phyloP scores from a whole-genome alignment of 2,888 invertebrate species.

The Andrena haemorrhoa region DNA sequence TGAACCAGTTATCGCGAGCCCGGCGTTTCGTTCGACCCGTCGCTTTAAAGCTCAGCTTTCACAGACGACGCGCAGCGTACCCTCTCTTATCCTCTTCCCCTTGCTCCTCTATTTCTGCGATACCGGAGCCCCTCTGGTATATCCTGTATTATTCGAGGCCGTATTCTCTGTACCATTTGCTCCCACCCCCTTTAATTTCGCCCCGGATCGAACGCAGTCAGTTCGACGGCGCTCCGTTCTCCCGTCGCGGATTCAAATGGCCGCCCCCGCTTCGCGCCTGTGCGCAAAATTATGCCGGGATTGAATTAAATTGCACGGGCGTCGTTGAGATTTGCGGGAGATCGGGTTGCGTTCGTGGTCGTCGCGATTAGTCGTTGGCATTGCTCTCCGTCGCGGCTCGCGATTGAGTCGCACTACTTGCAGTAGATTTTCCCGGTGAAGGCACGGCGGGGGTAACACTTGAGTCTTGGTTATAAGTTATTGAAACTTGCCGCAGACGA shows the following conservation, averaged over 20 bases:
- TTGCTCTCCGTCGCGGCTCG: no score
- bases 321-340: background rate
- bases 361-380: no score
- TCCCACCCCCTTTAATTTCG: slow-evolving; percentile 39
- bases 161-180: slow-evolving; percentile 44
- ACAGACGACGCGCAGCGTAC: slow-evolving; percentile 18
- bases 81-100: background rate
- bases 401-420: background rate
- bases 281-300: slow-evolving; percentile 13
- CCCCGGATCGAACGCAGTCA: slow-evolving; percentile 17
- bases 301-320: slow-evolving; percentile 14
- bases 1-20: slow-evolving; percentile 51
- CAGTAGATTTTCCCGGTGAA: background rate
- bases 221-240: slow-evolving; percentile 9
- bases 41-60: slow-evolving; percentile 47
- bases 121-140: slow-evolving; percentile 24
- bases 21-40: slow-evolving; percentile 14
- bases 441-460: no score
- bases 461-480: no score
- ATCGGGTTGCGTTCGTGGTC: background rate
- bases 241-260: slow-evolving; percentile 9
- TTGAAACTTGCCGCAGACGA: no score
- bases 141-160: slow-evolving; percentile 47
- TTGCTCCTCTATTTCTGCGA: slow-evolving; percentile 35
- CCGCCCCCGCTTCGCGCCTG: background rate